Percentiles rank a stretch among this genome's conserved stretches.
Evolutionary conservation across 1,140 invertebrate species (phyloP).

Genomic region (Macrosteles quadrilineatus): DNA sequence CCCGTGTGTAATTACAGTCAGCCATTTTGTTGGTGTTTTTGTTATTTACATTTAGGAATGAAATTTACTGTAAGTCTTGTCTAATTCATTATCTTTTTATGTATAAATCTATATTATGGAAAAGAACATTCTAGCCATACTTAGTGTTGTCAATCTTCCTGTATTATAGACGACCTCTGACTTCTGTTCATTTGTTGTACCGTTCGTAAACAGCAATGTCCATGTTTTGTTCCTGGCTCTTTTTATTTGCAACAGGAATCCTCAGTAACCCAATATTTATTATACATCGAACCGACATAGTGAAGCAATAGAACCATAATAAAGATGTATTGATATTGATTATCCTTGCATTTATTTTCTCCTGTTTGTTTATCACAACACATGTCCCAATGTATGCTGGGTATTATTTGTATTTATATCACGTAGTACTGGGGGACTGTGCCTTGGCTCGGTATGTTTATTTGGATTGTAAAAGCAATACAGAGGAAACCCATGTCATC

Average conservation of each 20-base stretch:
- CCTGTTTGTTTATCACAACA: no score
- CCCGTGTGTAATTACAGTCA: constrained; percentile 1
- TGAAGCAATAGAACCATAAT: constrained; percentile 24
- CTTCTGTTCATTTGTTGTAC: constrained; percentile 30
- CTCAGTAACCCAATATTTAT: constrained; percentile 9
- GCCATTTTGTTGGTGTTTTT: constrained; percentile 15
- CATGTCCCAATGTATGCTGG: no score
- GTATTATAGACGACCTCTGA: constrained; percentile 31
- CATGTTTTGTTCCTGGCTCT: background rate
- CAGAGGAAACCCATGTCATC: no score
- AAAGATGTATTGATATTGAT: constrained; percentile 27
- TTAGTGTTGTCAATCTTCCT: constrained; percentile 34
- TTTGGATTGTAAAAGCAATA: no score
- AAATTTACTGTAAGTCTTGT: constrained; percentile 28
- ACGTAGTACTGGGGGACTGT: no score
- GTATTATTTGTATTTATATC: no score
- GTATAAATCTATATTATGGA: constrained; percentile 31
- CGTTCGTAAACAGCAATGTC: constrained; percentile 24
- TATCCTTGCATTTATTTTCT: background rate
- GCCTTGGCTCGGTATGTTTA: no score
- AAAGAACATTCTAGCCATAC: constrained; percentile 31
- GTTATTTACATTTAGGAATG: constrained; percentile 23
- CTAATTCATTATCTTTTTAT: constrained; percentile 31
- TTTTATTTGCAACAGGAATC: constrained; percentile 17
- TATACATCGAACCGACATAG: constrained; percentile 24